Evolutionary conservation across 2,797 vertebrate species (phyloP).

Genomic region (Rhyacichthys aspro): DNA sequence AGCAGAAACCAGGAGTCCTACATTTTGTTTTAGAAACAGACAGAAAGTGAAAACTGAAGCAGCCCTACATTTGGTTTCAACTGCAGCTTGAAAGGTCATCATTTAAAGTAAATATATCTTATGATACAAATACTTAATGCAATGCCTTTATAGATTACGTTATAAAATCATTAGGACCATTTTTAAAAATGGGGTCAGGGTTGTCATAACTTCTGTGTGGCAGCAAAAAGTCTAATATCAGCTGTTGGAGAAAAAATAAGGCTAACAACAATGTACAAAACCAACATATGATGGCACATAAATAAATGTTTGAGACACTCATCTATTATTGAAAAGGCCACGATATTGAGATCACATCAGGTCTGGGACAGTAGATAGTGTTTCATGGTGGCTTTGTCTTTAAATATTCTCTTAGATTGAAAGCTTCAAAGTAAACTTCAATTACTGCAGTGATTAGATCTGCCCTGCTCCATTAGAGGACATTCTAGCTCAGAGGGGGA

Average conservation of each 20-base stretch:
- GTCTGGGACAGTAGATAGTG: conserved; percentile 78
- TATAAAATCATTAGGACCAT: too few relatives aligned
- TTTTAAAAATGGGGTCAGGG: too few relatives aligned
- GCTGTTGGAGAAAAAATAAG: conserved; percentile 5
- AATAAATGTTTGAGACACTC: conserved; percentile 69
- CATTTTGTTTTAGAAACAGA: too few relatives aligned
- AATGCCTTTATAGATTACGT: too few relatives aligned
- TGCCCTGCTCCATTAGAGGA: conserved; percentile 84
- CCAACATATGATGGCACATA: conserved; percentile 40
- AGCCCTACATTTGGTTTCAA: too few relatives aligned
- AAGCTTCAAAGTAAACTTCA: conserved; percentile 85
- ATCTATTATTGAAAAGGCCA: conserved; percentile 81
- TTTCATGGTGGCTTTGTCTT: conserved; percentile 82
- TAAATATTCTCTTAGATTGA: conserved; percentile 85
- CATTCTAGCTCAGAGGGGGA: conserved; percentile 77
- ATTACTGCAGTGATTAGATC: conserved; percentile 85
- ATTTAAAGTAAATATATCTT: too few relatives aligned
- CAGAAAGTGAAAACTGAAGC: too few relatives aligned
- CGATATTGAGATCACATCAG: conserved; percentile 69
- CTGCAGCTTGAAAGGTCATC: too few relatives aligned
- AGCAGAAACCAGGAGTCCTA: too few relatives aligned
- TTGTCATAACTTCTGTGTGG: neutral
- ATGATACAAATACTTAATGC: too few relatives aligned
- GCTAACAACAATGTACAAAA: neutral
- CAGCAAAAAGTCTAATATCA: neutral